A percentile compares a stretch with the other conserved stretches of the same genome.
Conservation (phyloP, 2,797 vertebrate species). For the Halcyon badia region DNA sequence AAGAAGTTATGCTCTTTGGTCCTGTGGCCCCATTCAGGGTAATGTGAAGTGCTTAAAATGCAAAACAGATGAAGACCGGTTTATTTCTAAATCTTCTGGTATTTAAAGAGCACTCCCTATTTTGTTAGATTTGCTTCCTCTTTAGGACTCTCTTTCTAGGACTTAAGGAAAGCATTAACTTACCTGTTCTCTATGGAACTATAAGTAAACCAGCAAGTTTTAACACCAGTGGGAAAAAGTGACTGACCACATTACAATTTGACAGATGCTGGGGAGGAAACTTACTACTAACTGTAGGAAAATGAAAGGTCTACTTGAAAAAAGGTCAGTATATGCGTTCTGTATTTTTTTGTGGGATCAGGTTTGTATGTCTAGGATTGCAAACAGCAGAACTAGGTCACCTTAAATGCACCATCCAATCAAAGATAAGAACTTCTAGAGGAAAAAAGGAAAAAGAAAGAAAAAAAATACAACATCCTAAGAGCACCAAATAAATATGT, state of each 20-base stretch:
- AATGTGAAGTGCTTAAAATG: neutral
- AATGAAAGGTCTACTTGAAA: neutral
- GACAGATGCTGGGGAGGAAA: neutral
- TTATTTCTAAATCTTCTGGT: neutral
- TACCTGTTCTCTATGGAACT: neutral
- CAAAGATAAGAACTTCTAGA: neutral
- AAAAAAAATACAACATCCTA: neutral
- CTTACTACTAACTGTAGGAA: neutral
- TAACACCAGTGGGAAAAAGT: neutral
- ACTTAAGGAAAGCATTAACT: neutral
- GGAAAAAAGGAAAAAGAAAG: neutral
- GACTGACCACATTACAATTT: neutral
- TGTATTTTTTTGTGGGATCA: neutral
- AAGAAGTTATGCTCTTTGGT: neutral
- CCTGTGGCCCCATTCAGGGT: neutral
- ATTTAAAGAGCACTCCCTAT: neutral
- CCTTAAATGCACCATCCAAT: neutral
- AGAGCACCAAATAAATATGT: neutral
- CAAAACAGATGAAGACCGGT: neutral
- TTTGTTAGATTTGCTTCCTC: neutral
- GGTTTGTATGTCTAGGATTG: neutral
- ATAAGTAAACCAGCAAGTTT: neutral
- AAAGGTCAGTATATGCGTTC: neutral
- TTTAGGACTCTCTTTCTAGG: neutral
- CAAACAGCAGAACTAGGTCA: conserved; percentile 28